Percentiles rank a stretch among this genome's conserved stretches.
These are phyloP conservation scores for Hirtodrosophila alboralis DNA, from an alignment of 2,888 invertebrate species.

Conservation along the genomic window DNA sequence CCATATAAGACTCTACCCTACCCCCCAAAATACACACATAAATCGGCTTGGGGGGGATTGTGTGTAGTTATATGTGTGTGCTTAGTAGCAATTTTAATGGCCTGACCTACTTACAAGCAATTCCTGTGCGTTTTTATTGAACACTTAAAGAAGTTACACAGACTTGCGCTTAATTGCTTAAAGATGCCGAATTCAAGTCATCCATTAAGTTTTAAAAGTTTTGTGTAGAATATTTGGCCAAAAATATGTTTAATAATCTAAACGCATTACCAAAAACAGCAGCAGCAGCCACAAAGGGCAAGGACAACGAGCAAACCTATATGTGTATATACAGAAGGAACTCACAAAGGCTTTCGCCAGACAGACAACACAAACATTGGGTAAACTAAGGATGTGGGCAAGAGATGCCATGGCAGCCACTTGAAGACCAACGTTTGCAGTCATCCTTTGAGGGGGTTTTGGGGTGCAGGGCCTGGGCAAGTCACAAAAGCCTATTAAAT, in stretches of 20 bases:
- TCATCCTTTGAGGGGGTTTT: conserved; percentile 3
- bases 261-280: conserved; percentile 65
- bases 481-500: conserved; percentile 77
- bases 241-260: conserved; percentile 78
- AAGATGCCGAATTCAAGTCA: conserved; percentile 12
- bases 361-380: conserved; percentile 58
- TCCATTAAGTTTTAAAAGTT: conserved; percentile 24
- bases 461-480: conserved; percentile 11
- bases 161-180: conserved; percentile 44
- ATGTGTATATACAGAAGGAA: too few relatives aligned
- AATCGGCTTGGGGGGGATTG: conserved; percentile 36
- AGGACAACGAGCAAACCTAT: conserved; percentile 23
- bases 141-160: conserved; percentile 52
- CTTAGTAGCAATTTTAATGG: conserved; percentile 68
- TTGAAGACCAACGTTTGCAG: conserved; percentile 29
- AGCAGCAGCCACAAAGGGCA: conserved; percentile 34
- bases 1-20: conserved; percentile 45
- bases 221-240: conserved; percentile 14
- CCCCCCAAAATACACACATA: conserved; percentile 51
- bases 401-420: conserved; percentile 24
- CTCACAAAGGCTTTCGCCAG: conserved; percentile 42
- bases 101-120: conserved; percentile 62
- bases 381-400: conserved; percentile 2
- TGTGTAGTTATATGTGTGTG: conserved; percentile 25
- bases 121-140: conserved; percentile 56